Percentiles rank a stretch among this genome's conserved stretches.
Conservation (phyloP, 2,888 invertebrate genomes). For the Spodoptera exigua region DNA sequence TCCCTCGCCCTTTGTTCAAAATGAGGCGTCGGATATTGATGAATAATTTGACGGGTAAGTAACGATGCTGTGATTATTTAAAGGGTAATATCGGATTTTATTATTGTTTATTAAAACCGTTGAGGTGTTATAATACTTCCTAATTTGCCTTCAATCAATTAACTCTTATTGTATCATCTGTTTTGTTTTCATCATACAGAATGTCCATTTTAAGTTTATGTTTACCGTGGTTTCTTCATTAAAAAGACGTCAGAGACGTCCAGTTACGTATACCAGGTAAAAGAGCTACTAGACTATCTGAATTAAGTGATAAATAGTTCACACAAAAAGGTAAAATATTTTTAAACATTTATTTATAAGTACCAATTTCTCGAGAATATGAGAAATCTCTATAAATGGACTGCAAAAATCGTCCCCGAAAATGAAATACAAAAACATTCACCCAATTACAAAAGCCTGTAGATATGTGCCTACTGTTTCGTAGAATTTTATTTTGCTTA, state of each 20-base stretch:
- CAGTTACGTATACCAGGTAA: no score
- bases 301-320: no score
- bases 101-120: slow-evolving; percentile 49
- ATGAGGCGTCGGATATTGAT: slow-evolving; percentile 84
- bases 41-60: slow-evolving; percentile 83
- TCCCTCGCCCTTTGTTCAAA: slow-evolving; percentile 80
- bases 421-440: background rate
- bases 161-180: slow-evolving; percentile 3
- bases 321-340: no score
- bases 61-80: slow-evolving; percentile 78
- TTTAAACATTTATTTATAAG: no score
- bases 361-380: no score
- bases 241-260: no score
- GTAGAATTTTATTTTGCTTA: no score
- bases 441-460: background rate
- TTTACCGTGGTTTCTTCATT: no score
- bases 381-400: no score
- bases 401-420: no score
- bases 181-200: background rate
- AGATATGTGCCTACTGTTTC: no score
- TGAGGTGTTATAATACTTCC: slow-evolving; percentile 39
- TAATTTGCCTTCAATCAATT: slow-evolving; percentile 16
- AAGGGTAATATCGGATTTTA: slow-evolving; percentile 66
- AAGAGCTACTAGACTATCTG: no score
- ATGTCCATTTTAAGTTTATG: background rate